Evolutionary conservation across 1,140 invertebrate species (phyloP).

Genomic region (Aphaenogaster ashmeadi): DNA sequence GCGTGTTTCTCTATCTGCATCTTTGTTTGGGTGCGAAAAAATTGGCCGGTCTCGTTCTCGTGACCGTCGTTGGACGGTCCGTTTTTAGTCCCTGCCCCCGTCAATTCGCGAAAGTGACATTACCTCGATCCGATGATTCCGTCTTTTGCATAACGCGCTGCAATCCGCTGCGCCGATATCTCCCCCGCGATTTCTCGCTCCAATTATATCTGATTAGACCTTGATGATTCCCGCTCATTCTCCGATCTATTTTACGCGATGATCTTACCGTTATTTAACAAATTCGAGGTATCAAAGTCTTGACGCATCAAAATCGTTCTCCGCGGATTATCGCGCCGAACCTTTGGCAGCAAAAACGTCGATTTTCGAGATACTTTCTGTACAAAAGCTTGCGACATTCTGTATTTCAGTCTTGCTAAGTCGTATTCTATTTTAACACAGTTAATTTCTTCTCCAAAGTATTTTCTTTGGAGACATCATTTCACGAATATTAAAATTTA

Average conservation of each 20-base stretch:
- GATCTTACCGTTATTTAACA: conserved; percentile 56
- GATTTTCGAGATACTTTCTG: conserved; percentile 9
- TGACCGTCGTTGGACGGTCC: conserved; percentile 47
- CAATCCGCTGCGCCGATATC: conserved; percentile 34
- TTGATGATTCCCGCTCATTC: conserved; percentile 35
- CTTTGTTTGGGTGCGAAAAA: conserved; percentile 38
- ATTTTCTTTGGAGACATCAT: neutral
- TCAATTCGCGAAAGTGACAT: conserved; percentile 52
- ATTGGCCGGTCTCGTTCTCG: conserved; percentile 64
- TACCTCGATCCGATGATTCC: neutral
- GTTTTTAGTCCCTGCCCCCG: conserved; percentile 43
- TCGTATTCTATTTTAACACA: conserved; percentile 7
- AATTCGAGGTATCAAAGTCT: conserved; percentile 12
- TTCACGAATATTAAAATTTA: neutral
- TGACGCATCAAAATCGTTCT: conserved; percentile 11
- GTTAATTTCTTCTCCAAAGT: neutral
- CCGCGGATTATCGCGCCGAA: neutral
- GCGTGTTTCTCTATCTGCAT: conserved; percentile 35
- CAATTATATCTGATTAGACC: conserved; percentile 59
- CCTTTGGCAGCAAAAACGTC: neutral
- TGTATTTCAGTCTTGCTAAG: neutral
- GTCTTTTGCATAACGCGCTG: conserved; percentile 40
- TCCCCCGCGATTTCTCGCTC: conserved; percentile 27
- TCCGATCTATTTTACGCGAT: conserved; percentile 56
- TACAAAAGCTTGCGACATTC: conserved; percentile 7